Evolutionary conservation across 2,888 invertebrate species (phyloP), one percentile per base, ranked within the genome.

Genomic region (Meghimatium bilineatum): DNA sequence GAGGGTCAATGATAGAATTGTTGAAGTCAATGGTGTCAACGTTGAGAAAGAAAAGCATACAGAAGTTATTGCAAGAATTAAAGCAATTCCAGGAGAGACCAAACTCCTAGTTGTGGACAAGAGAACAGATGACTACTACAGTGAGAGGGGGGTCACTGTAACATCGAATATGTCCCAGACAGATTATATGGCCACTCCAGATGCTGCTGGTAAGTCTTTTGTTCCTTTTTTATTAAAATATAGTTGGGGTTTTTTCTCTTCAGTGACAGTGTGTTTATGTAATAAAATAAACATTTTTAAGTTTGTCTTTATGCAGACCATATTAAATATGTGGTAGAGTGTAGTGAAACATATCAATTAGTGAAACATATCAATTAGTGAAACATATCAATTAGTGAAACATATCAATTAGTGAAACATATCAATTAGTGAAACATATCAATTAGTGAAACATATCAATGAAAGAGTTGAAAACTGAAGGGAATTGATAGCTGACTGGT

Each of bases 51-150:
- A 83, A 49, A 96, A 96, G 87, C 98, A 98, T 95, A 97, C 97
- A 93, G 93, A 94, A 94, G 98, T 99, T 87, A 98, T 99, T 87
- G 96, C 97, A 92, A 95, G 97, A 88, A 98, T 99, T 93, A 98
- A 98, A 95, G 96, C 96, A 84, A 95, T 97, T 85, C 90, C 91
- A 0, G 96, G 96, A 92, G 97, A 98, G 93, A 98, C 98, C 26
- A 96, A 96, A 92, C 95, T 99, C 90, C 95, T 99, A 90, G 97
- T 99, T 85, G 96, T 97, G 87, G 96, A 96, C 91, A 95, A 95
- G 67, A 95, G 95, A 90, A 96, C 96, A 60, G 96, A 96, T 89
- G 95, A 95, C 86, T 95, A 95, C 95, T 97, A 96, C 94, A 95
- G 94, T 92, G 94, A 95, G 86, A 94, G 94, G 90, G 95, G 95